Evolutionary conservation across 2,888 invertebrate genomes (phyloP), one percentile per base, ranked within the genome.

Genomic region (Cybosia mesomella): DNA sequence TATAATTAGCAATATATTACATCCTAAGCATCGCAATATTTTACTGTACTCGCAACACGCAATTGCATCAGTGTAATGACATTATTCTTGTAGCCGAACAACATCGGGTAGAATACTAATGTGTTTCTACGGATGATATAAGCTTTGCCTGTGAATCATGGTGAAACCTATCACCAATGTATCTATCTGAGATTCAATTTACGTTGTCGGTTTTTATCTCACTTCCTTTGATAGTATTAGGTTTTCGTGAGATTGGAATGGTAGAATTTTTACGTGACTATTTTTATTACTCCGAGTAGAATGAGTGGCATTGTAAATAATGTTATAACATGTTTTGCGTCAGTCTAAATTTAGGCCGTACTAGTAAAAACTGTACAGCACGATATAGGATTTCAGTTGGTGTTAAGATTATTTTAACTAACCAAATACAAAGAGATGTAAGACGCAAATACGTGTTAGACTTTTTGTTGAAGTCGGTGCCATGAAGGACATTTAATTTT

Each of bases 61-160:
- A 75, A 75, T 77, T 80, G 75, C 69, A 69, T 71, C 64, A 67
- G 63, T 66, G 67, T 71, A 77, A 80, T 80, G 55, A 64, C 49
- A 72, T 77, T 75, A 73, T 69, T 58, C n/a, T 57, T 64, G 66
- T 68, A 58, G 58, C 64, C 36, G 28, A 9, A 58, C n/a, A 57
- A 65, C 73, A 80, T 69, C 73, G 70, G 64, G 73, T 75, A 73
- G 75, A 80, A 79, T 79, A 80, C 73, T 75, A 79, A 79, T 80
- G 69, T 24, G 68, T 65, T 49, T 59, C 28, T 39, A 13, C 58
- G 72, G 64, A 73, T 73, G 73, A 75, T 76, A 59, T 60, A 69
- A 70, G 71, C 71, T 79, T 79, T 76, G 71, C 10, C 60, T 65
- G 68, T 77, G 73, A 77, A 70, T 80, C 77, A 75, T 74, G 66